phyloP scores from a whole-genome alignment of 2,797 vertebrate species.

The Rhinella marina region DNA sequence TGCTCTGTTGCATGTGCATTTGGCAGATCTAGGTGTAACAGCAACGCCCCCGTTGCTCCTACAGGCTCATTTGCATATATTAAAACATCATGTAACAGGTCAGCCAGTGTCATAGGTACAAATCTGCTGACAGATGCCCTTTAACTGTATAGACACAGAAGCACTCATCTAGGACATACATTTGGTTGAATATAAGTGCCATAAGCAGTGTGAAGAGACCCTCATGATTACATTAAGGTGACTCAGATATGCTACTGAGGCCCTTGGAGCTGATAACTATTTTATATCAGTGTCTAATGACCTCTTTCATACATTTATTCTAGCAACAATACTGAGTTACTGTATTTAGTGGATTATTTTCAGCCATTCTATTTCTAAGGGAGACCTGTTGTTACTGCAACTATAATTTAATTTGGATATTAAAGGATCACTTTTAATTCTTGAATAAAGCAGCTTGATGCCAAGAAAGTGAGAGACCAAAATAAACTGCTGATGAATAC shows the following conservation, averaged over 20 bases:
- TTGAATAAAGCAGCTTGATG: slow-evolving; percentile 35
- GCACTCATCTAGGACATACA: too few relatives aligned
- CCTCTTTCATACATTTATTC: not conserved
- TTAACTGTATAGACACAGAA: too few relatives aligned
- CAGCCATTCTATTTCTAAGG: slow-evolving; percentile 4
- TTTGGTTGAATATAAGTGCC: not conserved
- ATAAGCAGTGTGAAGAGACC: not conserved
- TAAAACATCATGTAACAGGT: too few relatives aligned
- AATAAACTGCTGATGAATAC: slow-evolving; percentile 32
- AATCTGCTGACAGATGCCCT: too few relatives aligned
- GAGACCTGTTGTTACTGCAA: slow-evolving; percentile 31
- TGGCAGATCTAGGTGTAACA: too few relatives aligned
- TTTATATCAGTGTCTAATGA: not conserved
- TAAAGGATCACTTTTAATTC: slow-evolving; percentile 40
- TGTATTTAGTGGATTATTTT: slow-evolving; percentile 16
- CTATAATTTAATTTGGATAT: slow-evolving; percentile 36
- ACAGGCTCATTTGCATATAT: too few relatives aligned
- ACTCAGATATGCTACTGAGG: not conserved
- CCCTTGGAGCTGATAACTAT: not conserved
- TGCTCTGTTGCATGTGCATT: too few relatives aligned
- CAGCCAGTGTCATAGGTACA: too few relatives aligned
- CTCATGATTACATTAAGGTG: not conserved
- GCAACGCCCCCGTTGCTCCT: too few relatives aligned
- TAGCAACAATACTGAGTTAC: not conserved
- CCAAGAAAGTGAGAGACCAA: slow-evolving; percentile 37